Evolutionary conservation across 1,140 invertebrate species (phyloP), one percentile per base, ranked within the genome.

Genomic region (Eupristina koningsbergeri): DNA sequence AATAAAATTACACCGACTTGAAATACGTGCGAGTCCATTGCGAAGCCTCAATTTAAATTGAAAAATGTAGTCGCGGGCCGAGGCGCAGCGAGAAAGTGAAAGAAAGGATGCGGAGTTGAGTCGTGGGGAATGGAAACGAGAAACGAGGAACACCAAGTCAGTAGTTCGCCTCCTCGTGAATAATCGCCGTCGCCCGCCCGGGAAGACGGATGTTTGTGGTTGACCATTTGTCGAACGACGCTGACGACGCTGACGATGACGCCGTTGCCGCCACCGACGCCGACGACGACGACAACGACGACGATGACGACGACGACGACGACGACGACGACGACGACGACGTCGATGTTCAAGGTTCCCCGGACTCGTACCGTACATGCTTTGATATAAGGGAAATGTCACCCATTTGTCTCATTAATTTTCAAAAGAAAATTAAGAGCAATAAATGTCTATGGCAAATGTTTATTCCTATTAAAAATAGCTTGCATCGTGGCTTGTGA

Each of bases 191-290:
- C 41, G 45, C 9, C 19, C 41, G 45, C 9, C 19, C 64, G 63
- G 5, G 2, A 19, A 36, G 63, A 71, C 47, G 78, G 78, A 69
- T 80, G 47, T 64, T 71, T 39, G 78, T 31, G 64, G 78, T 80
- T 22, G 64, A 0, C 45, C 50, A 76, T 76, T 76, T 61, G 47
- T 76, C 74, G 74, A 76, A 58, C 7, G 74, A 19, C 74, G 53
- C 22, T 2, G 53, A 6, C 53, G 19, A 58, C 19, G 53, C 3
- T 6, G 22, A 26, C 53, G 53, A 53, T 17, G 50, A 58, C 53
- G 53, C 6, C 22, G 53, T 26, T 26, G 39, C 15, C 9, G 11
- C 29, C n/a, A n/a, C n/a, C n/a, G n/a, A n/a, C n/a, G n/a, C n/a
- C n/a, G n/a, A n/a, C n/a, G n/a, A n/a, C n/a, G n/a, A n/a, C n/a